These are phyloP conservation scores for Amphipyra tragopoginis DNA, from an alignment of 2,888 invertebrate genomes.

Conservation along the genomic window DNA sequence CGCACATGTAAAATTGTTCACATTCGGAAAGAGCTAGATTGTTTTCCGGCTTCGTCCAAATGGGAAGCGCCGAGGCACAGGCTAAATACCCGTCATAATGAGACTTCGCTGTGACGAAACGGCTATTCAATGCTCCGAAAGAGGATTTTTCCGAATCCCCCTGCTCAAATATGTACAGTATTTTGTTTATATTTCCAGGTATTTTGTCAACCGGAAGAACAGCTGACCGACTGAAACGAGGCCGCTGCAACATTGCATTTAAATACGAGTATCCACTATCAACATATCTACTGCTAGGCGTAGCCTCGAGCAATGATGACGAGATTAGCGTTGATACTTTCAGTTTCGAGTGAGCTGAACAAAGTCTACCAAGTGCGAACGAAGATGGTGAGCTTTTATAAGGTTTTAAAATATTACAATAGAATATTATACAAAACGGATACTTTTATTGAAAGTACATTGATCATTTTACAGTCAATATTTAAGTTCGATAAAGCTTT, in stretches of 20 bases:
- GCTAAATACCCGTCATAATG: constrained; percentile 33
- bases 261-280: too few species aligned
- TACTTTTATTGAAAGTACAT: neutral
- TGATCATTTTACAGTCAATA: neutral
- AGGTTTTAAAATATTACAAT: neutral
- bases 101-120: constrained; percentile 21
- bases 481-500: neutral
- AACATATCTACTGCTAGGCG: too few species aligned
- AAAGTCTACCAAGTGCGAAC: neutral
- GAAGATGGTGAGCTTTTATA: neutral
- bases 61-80: constrained; percentile 14
- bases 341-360: neutral
- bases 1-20: neutral
- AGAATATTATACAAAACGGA: neutral
- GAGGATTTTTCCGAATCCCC: constrained; percentile 5
- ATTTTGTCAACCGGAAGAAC: too few species aligned
- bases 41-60: constrained; percentile 27
- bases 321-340: too few species aligned
- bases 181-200: too few species aligned
- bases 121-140: constrained; percentile 11
- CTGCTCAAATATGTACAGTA: neutral
- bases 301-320: too few species aligned
- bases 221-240: too few species aligned
- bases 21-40: constrained; percentile 12
- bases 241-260: too few species aligned